Base-by-base conservation (phyloP, 2,113 vertebrate genomes). In the Stigmatopora argus region DNA sequence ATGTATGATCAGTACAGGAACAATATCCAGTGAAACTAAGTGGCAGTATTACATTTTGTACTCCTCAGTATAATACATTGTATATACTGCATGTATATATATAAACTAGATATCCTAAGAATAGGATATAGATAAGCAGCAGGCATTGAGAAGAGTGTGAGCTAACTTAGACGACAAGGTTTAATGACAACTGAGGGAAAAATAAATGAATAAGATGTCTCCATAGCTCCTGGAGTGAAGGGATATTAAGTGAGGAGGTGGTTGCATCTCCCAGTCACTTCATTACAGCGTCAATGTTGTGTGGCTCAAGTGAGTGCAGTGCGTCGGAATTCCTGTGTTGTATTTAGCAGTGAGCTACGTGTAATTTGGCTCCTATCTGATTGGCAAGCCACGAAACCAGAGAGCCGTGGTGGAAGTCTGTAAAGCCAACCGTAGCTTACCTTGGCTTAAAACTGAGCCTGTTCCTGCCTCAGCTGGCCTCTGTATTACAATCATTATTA, bases 281-380 rank as follows among this genome's bases (percentile, higher is more conserved):
- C 34, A 57, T 35, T 4, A 7, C 55, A 17, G 31, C 7, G 14
- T 44, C n/a, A 61, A 4, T 61, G 34, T 9, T 12, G 17, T 31
- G 75, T 78, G 66, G 64, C 62, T 62, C 26, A 53, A 71, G 44
- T 61, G 44, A 66, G 66, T 26, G 53, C 51, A 57, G 2, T 47
- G 31, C 35, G 64, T 79, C 47, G 69, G 68, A 46, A 67, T 71
- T 56, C 48, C 35, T 10, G 34, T 45, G 61, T 63, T 74, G 18
- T 65, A 53, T 72, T 65, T 73, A 62, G 11, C 66, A 69, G 26
- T 71, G 45, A 58, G 57, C 56, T 5, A 55, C 69, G 62, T 66
- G 59, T 78, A 72, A 80, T 86, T 74, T 81, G 74, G 68, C 64
- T 70, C 62, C 60, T 70, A 79, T 83, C 77, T 84, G 85, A 86